Conservation (phyloP, 2,113 vertebrate genomes). For the Vidua macroura region DNA sequence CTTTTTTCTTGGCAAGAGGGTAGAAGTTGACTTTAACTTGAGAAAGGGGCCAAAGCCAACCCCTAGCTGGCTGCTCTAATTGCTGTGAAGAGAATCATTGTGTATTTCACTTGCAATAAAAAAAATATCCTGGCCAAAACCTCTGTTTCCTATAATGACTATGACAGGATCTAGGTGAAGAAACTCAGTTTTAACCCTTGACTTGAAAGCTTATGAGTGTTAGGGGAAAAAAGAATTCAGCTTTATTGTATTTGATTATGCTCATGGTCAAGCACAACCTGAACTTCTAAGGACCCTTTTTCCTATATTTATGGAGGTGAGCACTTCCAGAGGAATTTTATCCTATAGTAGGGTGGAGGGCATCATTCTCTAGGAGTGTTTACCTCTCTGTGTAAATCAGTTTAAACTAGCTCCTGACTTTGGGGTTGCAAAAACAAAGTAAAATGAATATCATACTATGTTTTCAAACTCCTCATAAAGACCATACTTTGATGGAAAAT, state of each 20-base stretch:
- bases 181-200: neutral
- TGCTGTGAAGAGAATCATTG: neutral
- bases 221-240: neutral
- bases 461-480: neutral
- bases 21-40: neutral
- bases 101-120: neutral
- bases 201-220: neutral
- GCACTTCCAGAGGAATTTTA: neutral
- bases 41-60: neutral
- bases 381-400: neutral
- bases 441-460: neutral
- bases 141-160: neutral
- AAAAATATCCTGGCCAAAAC: neutral
- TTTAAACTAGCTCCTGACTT: neutral
- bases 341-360: accelerated
- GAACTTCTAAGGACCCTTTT: neutral
- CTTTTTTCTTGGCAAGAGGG: neutral
- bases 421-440: neutral
- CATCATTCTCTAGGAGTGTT: neutral
- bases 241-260: neutral
- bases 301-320: neutral
- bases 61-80: neutral
- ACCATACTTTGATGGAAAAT: neutral
- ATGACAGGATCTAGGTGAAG: neutral
- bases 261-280: neutral